Base-by-base conservation (phyloP, 1,140 invertebrate species). In the Trichonephila clavata region DNA sequence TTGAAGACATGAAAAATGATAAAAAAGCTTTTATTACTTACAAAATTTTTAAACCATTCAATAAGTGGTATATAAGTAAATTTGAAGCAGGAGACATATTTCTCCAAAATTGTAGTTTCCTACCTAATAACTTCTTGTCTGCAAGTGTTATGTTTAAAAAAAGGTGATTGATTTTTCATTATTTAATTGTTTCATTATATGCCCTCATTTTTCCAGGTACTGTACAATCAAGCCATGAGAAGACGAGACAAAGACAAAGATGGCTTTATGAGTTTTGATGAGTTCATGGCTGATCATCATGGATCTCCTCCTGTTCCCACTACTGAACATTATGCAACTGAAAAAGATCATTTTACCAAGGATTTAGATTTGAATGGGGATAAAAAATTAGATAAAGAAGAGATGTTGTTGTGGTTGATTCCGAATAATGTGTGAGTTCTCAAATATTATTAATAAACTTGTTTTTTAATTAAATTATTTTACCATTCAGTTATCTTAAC, bases 331-430 rank as follows among this genome's bases (percentile, higher is more conserved):
- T 95, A 94, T 92, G 68, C 98, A 18, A 96, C 97, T 5, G 98
- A 99, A 95, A 98, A 98, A 95, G 97, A 98, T 88, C 98, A 98
- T 95, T 99, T 99, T 96, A 97, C 98, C 95, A 96, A 97, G 94
- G 98, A 99, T 86, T 97, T 98, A 95, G 99, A 99, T 96, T 96
- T 97, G 83, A 97, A 99, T 96, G 95, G 96, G n/a, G 98, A 99
- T 96, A 98, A 98, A 1, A 96, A 97, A 94, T 96, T 99, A 3
- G 97, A 97, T 94, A 96, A 96, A 0, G 96, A 97, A 94, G 99
- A 99, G 97, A 97, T 99, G 80, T 96, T 97, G 59, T 96, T 97
- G 1, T 99, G 99, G 99, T 96, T 99, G 89, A 97, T 99, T 81
- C 99, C 99, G 1, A 98, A 98, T 95, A 98, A 98, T 95, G 97